Evolutionary conservation across 1,140 invertebrate genomes (phyloP), one percentile per base, ranked within the genome.

Genomic region (Maniola jurtina): DNA sequence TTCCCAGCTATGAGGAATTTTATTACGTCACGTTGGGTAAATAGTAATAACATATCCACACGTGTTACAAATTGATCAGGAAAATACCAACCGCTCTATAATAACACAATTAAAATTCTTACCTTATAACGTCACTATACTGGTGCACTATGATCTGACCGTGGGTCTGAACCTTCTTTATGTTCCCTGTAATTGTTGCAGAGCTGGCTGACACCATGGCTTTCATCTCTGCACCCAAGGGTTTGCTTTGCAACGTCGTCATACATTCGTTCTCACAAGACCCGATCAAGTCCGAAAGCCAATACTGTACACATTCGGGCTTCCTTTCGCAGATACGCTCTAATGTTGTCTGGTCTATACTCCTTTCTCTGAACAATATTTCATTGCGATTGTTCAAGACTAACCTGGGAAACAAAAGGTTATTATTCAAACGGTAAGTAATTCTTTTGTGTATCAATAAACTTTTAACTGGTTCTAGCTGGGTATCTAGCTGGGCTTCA

Each of bases 171-270:
- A 92, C 91, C 68, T 92, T 92, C 68, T 91, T 89, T 36, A 92
- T 92, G 42, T 92, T 92, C 1, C 91, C 90, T 4, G 90, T 92
- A 25, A 92, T 92, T 0, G 91, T 92, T 0, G 89, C 89, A 0
- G 91, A 91, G 50, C 89, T 90, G n/a, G 83, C 83, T 6, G 88
- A 84, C 0, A 92, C 85, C 75, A 87, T 61, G 0, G 90, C 87
- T 25, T 91, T 89, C 72, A 93, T 86, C 70, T 94, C 93, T 0
- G 90, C 88, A 0, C 93, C 92, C 42, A 96, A 88, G 2, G 95
- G 94, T 86, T 97, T 97, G 65, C 94, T 94, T 85, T 97, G 96
- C 7, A 97, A 87, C 2, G 95, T 95, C 38, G 93, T 95, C 92
- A 95, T 95, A 82, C 95, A 96, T 88, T 97, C 96, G 16, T 94